Evolutionary conservation across 2,888 invertebrate genomes (phyloP), one percentile per base, ranked within the genome.

Genomic region (Hemistola chrysoprasaria): DNA sequence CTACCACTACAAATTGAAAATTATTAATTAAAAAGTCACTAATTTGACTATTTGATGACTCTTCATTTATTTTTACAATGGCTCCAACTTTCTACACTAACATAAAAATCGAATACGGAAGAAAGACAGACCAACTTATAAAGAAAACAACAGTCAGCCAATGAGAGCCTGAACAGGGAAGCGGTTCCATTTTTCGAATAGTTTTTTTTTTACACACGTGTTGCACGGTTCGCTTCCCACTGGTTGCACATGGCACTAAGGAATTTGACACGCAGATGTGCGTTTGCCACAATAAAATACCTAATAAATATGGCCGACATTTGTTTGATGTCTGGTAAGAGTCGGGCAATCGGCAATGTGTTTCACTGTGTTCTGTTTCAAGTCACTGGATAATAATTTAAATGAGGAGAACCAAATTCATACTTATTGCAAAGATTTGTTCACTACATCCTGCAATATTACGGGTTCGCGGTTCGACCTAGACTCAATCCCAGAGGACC

Each of bases 181-280:
- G 43, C 22, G 41, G 36, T 56, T 56, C 51, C 51, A 56, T 50
- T 53, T 56, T 53, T 46, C 47, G 48, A 54, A 50, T 28, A 45
- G 46, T 30, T 44, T 40, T 41, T 54, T 51, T 50, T 54, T 51
- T 42, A 38, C 27, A 35, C 40, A 44, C 50, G 47, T 53, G 53
- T 53, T 48, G 53, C 72, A 82, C 76, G 84, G 76, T 77, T 74
- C 74, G 84, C 56, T 86, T 85, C 85, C 82, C 86, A 83, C 77
- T 78, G 71, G 73, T 71, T 76, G 84, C 87, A 88, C 86, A 88
- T 87, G 87, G 83, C 84, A 68, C 64, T 58, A 56, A 79, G 86
- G 87, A 87, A 88, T 88, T 87, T 78, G 84, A 86, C 84, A 83
- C 85, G 87, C 87, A 88, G 87, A 87, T 87, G 87, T 81, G 76